Conservation (phyloP, 2,113 vertebrate genomes). For the Falco punctatus region DNA sequence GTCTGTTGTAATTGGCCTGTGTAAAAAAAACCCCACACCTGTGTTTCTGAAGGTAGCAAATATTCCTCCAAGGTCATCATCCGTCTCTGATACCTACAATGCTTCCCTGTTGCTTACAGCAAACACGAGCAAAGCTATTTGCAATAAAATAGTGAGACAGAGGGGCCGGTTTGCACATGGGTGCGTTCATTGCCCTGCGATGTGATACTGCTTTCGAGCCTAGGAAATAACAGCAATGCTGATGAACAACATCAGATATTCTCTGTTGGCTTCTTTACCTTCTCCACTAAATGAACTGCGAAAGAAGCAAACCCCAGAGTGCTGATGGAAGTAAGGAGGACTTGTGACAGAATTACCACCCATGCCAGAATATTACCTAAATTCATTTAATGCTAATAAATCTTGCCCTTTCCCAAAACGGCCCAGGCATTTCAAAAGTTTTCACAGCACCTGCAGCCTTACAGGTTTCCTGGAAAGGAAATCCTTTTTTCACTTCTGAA, state of each 20-base stretch:
- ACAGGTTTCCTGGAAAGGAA: neutral
- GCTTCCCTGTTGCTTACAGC: fast-evolving
- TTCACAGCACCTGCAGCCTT: neutral
- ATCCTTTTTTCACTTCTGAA: neutral
- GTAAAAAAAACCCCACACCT: fast-evolving
- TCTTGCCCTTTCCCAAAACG: neutral
- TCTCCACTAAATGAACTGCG: neutral
- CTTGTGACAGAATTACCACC: neutral
- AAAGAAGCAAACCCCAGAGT: neutral
- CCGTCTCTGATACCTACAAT: neutral
- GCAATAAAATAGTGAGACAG: neutral
- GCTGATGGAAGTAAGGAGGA: neutral
- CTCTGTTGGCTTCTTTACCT: neutral
- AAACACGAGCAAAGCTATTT: neutral
- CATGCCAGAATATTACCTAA: conserved; percentile 28
- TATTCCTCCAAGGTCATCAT: neutral
- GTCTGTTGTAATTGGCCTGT: neutral
- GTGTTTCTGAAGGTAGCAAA: neutral
- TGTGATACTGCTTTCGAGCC: neutral
- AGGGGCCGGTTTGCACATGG: neutral
- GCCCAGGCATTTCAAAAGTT: neutral
- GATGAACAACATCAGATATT: neutral
- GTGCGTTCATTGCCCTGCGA: neutral
- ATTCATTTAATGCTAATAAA: neutral
- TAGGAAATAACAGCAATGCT: neutral